Base-by-base conservation (phyloP, 2,888 invertebrate species). In the Iselma pallidipennis region DNA sequence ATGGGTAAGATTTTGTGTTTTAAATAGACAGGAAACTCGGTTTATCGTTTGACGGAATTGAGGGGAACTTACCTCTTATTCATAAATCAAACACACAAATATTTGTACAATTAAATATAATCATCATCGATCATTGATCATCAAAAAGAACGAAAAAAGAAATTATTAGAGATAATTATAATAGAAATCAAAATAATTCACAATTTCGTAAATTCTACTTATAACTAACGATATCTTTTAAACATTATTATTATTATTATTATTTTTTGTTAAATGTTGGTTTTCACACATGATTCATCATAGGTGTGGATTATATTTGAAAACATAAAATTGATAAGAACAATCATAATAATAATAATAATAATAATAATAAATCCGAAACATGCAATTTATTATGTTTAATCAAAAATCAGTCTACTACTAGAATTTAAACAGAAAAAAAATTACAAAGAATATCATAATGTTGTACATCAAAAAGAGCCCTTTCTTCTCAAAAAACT, bases 21-120 rank as follows among this genome's bases (percentile, higher is more conserved):
- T 37, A 7, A 16, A 37, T 16, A 21, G 21, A 51, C 51, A 51
- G 51, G 51, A 51, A 51, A 51, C 16, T 29, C 28, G 26, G 28
- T 29, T 51, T 51, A 51, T 31, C 51, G 28, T 2, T 6, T 6
- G 12, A 21, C 16, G 37, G 37, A 45, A 21, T 6, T 4, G 2
- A 21, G 50, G 50, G 19, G 19, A 31, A 49, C 31, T 51, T 25
- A 28, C 51, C 31, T 37, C 42, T 51, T 51, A 28, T 51, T 51
- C 29, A 51, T 29, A 51, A 51, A 51, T 51, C 28, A 51, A 28
- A 51, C 51, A 28, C 51, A 9, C 12, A 9, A 25, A 29, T 51
- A 31, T 51, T 51, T 51, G 19, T 29, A 51, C 51, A 51, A 51
- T 51, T 51, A 19, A 29, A 50, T 51, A 51, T 51, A 50, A 50